A percentile compares a stretch with the other conserved stretches of the same genome.
Conservation (phyloP, 35 echinoderm and acorn worm species). For the Diadema setosum region DNA sequence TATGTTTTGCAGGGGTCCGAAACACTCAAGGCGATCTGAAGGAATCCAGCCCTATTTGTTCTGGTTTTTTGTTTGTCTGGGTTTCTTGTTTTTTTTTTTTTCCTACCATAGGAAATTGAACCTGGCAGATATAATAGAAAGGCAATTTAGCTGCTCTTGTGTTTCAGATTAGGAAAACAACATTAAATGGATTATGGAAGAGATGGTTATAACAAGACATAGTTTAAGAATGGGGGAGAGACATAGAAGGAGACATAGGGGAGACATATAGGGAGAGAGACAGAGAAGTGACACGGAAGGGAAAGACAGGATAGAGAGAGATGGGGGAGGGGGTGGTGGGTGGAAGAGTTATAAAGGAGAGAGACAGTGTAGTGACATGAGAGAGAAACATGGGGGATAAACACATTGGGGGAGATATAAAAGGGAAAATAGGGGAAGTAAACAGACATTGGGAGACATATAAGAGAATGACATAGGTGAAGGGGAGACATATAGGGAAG, state of each 20-base stretch:
- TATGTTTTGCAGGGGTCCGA: too few relatives aligned
- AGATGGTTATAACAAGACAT: neutral
- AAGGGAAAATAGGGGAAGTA: too few relatives aligned
- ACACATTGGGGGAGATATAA: too few relatives aligned
- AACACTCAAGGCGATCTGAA: too few relatives aligned
- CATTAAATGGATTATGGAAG: neutral
- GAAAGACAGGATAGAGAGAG: neutral
- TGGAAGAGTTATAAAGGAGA: neutral
- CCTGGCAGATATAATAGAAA: neutral
- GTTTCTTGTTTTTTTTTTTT: too few relatives aligned
- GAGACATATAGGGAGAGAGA: neutral
- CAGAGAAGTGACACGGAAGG: neutral
- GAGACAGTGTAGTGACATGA: neutral
- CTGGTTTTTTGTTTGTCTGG: too few relatives aligned
- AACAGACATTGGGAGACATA: too few relatives aligned
- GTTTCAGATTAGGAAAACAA: neutral
- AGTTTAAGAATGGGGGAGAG: neutral
- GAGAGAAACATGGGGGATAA: neutral
- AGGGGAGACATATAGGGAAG: too few relatives aligned
- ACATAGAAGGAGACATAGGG: neutral
- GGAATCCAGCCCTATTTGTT: too few relatives aligned
- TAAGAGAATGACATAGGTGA: neutral
- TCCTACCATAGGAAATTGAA: neutral
- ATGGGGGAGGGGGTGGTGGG: neutral
- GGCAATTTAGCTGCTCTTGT: neutral